Conservation (phyloP, 2,888 invertebrate genomes). For the Spodoptera exigua region DNA sequence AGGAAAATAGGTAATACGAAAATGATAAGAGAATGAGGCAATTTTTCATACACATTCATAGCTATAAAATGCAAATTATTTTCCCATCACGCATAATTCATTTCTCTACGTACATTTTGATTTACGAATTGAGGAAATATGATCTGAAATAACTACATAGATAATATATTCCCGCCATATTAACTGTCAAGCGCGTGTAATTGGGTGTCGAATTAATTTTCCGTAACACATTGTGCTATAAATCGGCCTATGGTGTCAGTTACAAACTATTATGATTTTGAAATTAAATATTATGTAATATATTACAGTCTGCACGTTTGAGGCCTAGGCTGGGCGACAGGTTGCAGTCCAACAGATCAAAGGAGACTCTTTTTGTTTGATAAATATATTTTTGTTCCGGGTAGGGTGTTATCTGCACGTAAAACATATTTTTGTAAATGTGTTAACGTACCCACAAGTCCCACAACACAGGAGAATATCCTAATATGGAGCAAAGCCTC, state of each 20-base stretch:
- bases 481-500: too few relatives aligned
- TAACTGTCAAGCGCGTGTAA: constrained; percentile 28
- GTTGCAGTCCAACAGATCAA: too few relatives aligned
- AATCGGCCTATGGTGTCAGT: constrained; percentile 21
- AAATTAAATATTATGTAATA: constrained; percentile 1
- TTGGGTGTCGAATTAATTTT: constrained; percentile 40
- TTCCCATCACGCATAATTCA: constrained; percentile 26
- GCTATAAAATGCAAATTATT: constrained; percentile 43
- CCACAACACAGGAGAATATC: too few relatives aligned
- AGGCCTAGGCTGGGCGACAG: too few relatives aligned
- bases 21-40: constrained; percentile 44
- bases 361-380: too few relatives aligned
- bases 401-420: too few relatives aligned
- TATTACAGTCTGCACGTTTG: too few relatives aligned
- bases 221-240: constrained; percentile 16
- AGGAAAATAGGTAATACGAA: constrained; percentile 32
- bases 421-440: too few relatives aligned
- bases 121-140: constrained; percentile 29
- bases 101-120: constrained; percentile 16
- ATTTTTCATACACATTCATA: constrained; percentile 45
- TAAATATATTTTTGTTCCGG: too few relatives aligned
- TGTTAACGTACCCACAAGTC: too few relatives aligned
- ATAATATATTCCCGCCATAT: constrained; percentile 26
- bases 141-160: constrained; percentile 18
- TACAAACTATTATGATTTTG: constrained; percentile 2